phyloP scores from a whole-genome alignment of 2,888 invertebrate species.

The Meganola albula region DNA sequence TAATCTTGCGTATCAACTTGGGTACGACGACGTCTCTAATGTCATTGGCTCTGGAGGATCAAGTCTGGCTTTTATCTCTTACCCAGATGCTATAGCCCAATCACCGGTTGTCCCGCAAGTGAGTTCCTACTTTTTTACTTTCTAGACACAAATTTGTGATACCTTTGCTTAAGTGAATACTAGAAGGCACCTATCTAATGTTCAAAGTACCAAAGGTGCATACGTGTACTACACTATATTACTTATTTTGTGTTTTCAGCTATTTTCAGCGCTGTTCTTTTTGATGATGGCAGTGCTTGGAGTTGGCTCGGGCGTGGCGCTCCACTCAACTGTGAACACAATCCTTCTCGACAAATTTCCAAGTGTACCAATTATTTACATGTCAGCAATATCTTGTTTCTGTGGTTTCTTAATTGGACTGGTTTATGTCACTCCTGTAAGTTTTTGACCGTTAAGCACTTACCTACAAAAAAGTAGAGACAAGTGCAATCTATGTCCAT shows the following conservation, averaged over 20 bases:
- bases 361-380: slow-evolving; percentile 74
- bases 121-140: slow-evolving; percentile 6
- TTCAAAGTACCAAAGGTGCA: too few relatives aligned
- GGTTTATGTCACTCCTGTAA: slow-evolving; percentile 86
- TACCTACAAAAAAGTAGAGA: too few relatives aligned
- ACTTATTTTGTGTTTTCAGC: slow-evolving; percentile 62
- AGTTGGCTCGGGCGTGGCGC: slow-evolving; percentile 85
- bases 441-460: slow-evolving; percentile 16
- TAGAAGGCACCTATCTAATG: too few relatives aligned
- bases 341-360: slow-evolving; percentile 83
- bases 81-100: slow-evolving; percentile 89
- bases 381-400: slow-evolving; percentile 71
- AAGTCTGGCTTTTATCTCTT: slow-evolving; percentile 89
- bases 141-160: too few relatives aligned
- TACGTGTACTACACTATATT: too few relatives aligned
- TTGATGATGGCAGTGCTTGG: slow-evolving; percentile 89
- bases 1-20: slow-evolving; percentile 83
- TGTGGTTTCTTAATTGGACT: slow-evolving; percentile 82
- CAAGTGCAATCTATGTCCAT: too few relatives aligned
- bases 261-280: slow-evolving; percentile 88
- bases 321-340: slow-evolving; percentile 82
- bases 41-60: slow-evolving; percentile 86
- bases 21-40: slow-evolving; percentile 76
- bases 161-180: too few relatives aligned
- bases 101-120: slow-evolving; percentile 87